These are phyloP conservation scores for Trididemnum miniatum DNA, from an alignment of 23 tunicate genomes.

Conservation along the genomic window DNA sequence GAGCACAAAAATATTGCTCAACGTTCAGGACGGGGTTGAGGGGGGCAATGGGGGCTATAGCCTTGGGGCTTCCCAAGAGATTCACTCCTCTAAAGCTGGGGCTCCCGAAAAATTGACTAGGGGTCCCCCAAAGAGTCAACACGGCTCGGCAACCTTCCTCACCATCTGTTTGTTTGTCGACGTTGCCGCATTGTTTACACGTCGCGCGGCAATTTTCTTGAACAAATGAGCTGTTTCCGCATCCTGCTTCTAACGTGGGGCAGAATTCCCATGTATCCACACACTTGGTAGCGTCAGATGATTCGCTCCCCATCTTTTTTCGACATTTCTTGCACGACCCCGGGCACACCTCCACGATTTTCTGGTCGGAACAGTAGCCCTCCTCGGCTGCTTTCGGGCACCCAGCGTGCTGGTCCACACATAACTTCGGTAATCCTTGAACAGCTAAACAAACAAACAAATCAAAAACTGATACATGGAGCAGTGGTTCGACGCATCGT, in stretches of 20 bases:
- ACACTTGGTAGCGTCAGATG: neutral
- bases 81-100: too few species aligned
- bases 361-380: conserved; percentile 48
- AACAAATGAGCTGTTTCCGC: conserved; percentile 27
- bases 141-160: too few species aligned
- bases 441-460: neutral
- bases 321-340: conserved; percentile 52
- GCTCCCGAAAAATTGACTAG: too few species aligned
- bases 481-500: too few species aligned
- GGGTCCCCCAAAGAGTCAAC: too few species aligned
- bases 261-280: conserved; percentile 30
- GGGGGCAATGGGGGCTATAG: too few species aligned
- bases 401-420: conserved; percentile 53
- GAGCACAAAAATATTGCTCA: too few species aligned
- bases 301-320: neutral
- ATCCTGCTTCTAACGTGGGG: conserved; percentile 12
- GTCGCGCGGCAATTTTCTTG: conserved; percentile 37
- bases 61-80: too few species aligned
- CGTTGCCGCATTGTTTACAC: conserved; percentile 41
- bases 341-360: conserved; percentile 43
- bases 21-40: too few species aligned
- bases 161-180: too few species aligned
- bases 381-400: conserved; percentile 51
- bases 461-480: too few species aligned
- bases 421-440: conserved; percentile 10